Conservation (phyloP, 2,113 vertebrate genomes). For the Sialia sialis region DNA sequence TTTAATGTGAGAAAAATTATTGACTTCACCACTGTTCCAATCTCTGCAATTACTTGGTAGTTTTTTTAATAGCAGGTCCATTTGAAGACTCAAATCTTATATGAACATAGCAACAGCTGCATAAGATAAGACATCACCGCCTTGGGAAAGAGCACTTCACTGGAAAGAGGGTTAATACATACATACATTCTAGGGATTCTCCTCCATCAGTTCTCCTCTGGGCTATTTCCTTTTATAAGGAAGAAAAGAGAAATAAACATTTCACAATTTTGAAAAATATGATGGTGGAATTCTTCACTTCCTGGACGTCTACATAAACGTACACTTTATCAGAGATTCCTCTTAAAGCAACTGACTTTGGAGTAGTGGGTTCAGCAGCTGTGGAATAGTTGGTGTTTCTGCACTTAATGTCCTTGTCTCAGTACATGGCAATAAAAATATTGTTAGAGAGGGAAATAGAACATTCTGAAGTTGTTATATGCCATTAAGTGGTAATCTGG, state of each 20-base stretch:
- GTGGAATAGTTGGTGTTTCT: too few relatives aligned
- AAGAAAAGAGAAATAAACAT: neutral
- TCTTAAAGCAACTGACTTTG: neutral
- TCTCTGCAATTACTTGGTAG: neutral
- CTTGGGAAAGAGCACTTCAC: neutral
- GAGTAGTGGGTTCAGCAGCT: neutral
- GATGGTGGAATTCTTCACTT: neutral
- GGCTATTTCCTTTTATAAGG: neutral
- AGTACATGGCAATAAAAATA: neutral
- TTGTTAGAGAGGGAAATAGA: neutral
- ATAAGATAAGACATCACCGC: neutral
- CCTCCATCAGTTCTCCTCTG: neutral
- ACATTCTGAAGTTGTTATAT: neutral
- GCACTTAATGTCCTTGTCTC: neutral
- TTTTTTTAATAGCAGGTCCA: neutral
- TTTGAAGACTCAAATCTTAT: neutral
- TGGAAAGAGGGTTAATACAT: neutral
- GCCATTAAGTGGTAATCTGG: neutral
- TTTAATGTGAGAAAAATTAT: neutral
- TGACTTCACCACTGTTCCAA: neutral
- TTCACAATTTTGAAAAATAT: neutral
- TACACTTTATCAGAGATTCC: neutral
- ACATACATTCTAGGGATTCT: accelerated
- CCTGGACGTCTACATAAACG: neutral
- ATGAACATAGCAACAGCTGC: neutral